Base-by-base conservation (phyloP, 2,113 vertebrate genomes). In the Barnardius zonarius region DNA sequence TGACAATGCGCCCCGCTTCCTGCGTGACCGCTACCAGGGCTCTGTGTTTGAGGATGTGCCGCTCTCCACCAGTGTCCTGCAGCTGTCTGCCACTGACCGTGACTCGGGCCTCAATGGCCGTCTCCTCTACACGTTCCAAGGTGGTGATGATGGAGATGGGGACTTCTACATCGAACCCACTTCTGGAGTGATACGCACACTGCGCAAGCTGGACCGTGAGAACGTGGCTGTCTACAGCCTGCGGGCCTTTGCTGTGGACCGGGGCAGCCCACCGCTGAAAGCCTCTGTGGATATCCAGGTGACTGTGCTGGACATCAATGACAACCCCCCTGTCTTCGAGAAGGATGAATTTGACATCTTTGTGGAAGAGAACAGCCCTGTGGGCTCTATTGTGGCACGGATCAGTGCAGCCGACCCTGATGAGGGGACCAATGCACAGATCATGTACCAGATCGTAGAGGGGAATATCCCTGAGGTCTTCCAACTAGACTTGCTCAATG, bases 381-480 rank as follows among this genome's bases (percentile, higher is more conserved):
- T 99, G 41, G 99, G 99, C 28, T 99, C 99, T 1, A 98, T 99
- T 9, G 98, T 99, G 94, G 99, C 99, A 4, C 97, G 97, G 14
- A 98, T 99, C 86, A 98, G 94, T 1, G 99, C 99, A 35, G 96
- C 98, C 0, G 99, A 99, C 93, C 99, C 99, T 0, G 99, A 99
- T 0, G 99, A 99, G 73, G 99, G 99, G 52, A 98, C 99, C 59
- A 99, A 99, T 0, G 99, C 99, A 43, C 99, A 99, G 96, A 99
- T 99, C 96, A 99, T 99, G 98, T 99, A 99, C 89, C 99, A 99
- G 96, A 99, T 99, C 0, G 99, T 99, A 52, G 99, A 99, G 92
- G 99, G 99, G 37, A 99, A 99, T 51, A 97, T 98, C 67, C 99
- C 99, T 0, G 99, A 99, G 94, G 98, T 99, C 76, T 99, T 99